Evolutionary conservation across 2,113 vertebrate species (phyloP).

Genomic region (Calyptomena viridis): DNA sequence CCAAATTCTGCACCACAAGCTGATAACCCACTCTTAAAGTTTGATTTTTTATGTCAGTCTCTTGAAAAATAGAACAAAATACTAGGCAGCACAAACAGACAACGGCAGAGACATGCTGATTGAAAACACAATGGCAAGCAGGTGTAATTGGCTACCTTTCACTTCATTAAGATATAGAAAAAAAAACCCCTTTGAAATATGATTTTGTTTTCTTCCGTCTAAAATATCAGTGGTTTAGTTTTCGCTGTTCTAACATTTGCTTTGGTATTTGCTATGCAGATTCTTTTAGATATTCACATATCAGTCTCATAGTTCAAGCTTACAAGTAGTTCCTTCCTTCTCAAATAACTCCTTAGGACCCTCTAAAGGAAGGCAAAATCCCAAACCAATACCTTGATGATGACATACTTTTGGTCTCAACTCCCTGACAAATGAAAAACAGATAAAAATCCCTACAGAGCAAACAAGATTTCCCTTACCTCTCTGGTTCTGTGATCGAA

Average conservation of each 20-base stretch:
- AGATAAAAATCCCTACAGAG: conserved; percentile 3
- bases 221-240: not conserved
- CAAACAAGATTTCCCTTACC: conserved; percentile 74
- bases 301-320: not conserved
- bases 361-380: not conserved
- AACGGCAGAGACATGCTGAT: not conserved
- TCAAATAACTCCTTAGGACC: not conserved
- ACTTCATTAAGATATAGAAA: not conserved
- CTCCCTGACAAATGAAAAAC: conserved; percentile 13
- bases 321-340: not conserved
- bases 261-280: not conserved
- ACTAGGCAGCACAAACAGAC: not conserved
- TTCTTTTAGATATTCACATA: not conserved
- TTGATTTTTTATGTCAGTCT: not conserved
- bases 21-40: not conserved
- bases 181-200: not conserved
- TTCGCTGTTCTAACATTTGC: not conserved
- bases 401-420: not conserved
- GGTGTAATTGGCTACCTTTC: not conserved
- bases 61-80: not conserved
- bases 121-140: not conserved
- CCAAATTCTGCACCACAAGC: not conserved
- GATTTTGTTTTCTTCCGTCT: not conserved
- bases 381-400: not conserved
- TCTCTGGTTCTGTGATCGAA: conserved; percentile 47